Conservation (phyloP, 2,888 invertebrate species). For the Unio delphinus region DNA sequence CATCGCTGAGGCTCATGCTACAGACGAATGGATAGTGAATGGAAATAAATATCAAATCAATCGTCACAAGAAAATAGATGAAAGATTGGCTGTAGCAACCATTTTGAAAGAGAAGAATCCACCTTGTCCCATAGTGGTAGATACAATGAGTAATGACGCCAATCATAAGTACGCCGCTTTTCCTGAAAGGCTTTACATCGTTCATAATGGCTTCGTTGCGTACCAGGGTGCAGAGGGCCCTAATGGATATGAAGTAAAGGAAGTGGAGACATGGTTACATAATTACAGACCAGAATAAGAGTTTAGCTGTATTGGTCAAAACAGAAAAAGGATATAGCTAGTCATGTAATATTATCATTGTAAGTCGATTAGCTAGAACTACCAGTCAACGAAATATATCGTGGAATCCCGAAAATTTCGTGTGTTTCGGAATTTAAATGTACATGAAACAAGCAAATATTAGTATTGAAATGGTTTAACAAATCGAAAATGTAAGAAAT, state of each 20-base stretch:
- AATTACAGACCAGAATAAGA: constrained; percentile 10
- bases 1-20: constrained; percentile 63
- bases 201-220: constrained; percentile 45
- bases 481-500: too few relatives aligned
- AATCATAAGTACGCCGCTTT: constrained; percentile 52
- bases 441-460: too few relatives aligned
- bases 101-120: constrained; percentile 25
- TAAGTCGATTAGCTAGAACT: too few relatives aligned
- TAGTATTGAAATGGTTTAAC: too few relatives aligned
- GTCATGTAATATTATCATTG: too few relatives aligned
- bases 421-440: too few relatives aligned
- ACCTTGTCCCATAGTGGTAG: constrained; percentile 48
- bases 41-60: constrained; percentile 44
- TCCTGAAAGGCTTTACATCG: constrained; percentile 59
- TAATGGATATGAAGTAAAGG: constrained; percentile 42
- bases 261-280: constrained; percentile 53
- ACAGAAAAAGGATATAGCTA: too few relatives aligned
- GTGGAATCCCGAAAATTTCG: too few relatives aligned
- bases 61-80: constrained; percentile 38
- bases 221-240: constrained; percentile 57
- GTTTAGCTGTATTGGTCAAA: background rate
- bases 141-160: constrained; percentile 53
- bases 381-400: too few relatives aligned
- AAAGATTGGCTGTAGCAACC: constrained; percentile 50
- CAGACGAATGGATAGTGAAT: constrained; percentile 60